phyloP scores from a whole-genome alignment of 2,797 vertebrate species.

The Rousettus madagascariensis region DNA sequence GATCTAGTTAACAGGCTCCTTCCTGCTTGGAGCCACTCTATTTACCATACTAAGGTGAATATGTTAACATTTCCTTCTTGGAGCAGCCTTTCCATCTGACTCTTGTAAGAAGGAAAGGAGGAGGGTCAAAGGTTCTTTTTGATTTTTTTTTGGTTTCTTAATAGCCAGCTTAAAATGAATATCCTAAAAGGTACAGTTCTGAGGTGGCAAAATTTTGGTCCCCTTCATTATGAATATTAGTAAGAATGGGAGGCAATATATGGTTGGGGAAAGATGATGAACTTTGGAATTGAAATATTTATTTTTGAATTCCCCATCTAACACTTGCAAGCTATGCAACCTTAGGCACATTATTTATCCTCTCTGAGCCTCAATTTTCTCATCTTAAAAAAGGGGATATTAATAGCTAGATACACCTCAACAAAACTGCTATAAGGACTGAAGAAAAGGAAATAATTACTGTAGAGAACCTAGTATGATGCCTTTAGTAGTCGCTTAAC shows the following conservation, averaged over 20 bases:
- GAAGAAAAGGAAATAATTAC: neutral
- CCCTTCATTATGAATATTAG: neutral
- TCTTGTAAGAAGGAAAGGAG: neutral
- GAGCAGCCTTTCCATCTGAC: neutral
- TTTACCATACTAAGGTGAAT: neutral
- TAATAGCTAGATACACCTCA: neutral
- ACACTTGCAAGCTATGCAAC: neutral
- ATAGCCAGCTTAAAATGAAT: neutral
- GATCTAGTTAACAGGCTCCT: neutral
- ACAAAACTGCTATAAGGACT: neutral
- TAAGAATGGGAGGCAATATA: neutral
- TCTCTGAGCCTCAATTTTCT: neutral
- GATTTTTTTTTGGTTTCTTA: neutral
- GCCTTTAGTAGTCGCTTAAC: neutral
- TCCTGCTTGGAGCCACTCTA: neutral
- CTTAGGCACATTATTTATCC: neutral
- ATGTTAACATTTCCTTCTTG: neutral
- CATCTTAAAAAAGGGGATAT: neutral
- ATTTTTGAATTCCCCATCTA: neutral
- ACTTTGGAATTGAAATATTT: neutral
- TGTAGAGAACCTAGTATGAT: neutral
- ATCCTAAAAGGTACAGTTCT: neutral
- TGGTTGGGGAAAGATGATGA: neutral
- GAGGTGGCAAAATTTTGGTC: neutral
- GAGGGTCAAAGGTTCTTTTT: neutral